These are phyloP conservation scores for Leptopilina syphax DNA, from an alignment of 2,888 invertebrate genomes.

Conservation along the genomic window DNA sequence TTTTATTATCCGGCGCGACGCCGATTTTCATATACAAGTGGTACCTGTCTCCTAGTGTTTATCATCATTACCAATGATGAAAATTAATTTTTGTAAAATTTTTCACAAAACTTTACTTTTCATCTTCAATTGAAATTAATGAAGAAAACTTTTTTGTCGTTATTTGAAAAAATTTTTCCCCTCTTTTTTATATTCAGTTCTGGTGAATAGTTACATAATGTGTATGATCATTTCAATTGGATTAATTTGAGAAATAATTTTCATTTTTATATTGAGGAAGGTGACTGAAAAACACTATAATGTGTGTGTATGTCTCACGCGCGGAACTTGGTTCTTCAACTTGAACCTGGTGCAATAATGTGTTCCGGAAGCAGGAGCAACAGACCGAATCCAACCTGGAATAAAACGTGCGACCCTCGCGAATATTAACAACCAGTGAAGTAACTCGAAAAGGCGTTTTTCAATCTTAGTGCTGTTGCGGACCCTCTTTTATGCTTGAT, in stretches of 20 bases:
- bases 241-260: too few relatives aligned
- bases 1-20: constrained; percentile 63
- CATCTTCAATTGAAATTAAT: too few relatives aligned
- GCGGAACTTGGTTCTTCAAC: constrained; percentile 33
- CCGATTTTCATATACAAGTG: constrained; percentile 7
- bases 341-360: constrained; percentile 37
- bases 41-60: constrained; percentile 37
- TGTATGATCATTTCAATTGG: too few relatives aligned
- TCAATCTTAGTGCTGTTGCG: not conserved
- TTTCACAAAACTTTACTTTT: constrained; percentile 36
- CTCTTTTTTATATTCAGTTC: too few relatives aligned
- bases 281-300: not conserved
- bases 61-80: constrained; percentile 45
- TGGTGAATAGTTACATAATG: too few relatives aligned
- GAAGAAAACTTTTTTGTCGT: too few relatives aligned
- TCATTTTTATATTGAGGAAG: too few relatives aligned
- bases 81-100: too few relatives aligned
- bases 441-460: constrained; percentile 25
- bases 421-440: constrained; percentile 38
- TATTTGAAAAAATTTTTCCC: too few relatives aligned
- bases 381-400: constrained; percentile 36
- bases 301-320: not conserved
- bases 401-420: constrained; percentile 23
- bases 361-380: constrained; percentile 37
- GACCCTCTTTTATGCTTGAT: constrained; percentile 19